Conservation (phyloP, 2,888 invertebrate species). For the Mythimna lalbum region DNA sequence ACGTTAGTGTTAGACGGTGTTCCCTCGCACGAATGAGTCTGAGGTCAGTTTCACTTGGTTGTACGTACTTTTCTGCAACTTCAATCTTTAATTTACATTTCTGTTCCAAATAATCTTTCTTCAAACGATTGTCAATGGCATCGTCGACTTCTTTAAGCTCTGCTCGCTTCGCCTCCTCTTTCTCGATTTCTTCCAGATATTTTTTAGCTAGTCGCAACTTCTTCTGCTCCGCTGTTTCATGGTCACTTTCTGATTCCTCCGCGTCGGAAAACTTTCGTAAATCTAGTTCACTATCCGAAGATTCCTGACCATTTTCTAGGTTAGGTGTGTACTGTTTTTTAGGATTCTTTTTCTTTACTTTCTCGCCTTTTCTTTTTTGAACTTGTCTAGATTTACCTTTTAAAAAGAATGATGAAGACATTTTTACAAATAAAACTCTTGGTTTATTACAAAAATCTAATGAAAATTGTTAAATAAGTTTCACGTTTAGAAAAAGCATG, state of each 20-base stretch:
- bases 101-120: slow-evolving; percentile 96
- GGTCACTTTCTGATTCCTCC: slow-evolving; percentile 91
- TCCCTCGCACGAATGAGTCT: slow-evolving; percentile 93
- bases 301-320: slow-evolving; percentile 91
- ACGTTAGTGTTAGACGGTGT: slow-evolving; percentile 95
- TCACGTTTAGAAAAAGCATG: slow-evolving; percentile 39
- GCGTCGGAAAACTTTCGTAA: slow-evolving; percentile 89
- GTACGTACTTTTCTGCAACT: slow-evolving; percentile 92
- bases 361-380: slow-evolving; percentile 89
- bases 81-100: slow-evolving; percentile 94
- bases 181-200: slow-evolving; percentile 96
- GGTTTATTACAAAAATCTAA: slow-evolving; percentile 32
- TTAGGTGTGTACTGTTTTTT: slow-evolving; percentile 81
- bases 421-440: slow-evolving; percentile 48
- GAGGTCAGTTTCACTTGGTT: slow-evolving; percentile 78
- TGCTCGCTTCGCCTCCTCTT: slow-evolving; percentile 93
- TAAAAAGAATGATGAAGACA: slow-evolving; percentile 91
- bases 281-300: slow-evolving; percentile 92
- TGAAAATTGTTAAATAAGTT: slow-evolving; percentile 10
- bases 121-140: slow-evolving; percentile 94
- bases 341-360: slow-evolving; percentile 80
- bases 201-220: slow-evolving; percentile 97
- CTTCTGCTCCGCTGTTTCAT: slow-evolving; percentile 97
- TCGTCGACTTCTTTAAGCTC: slow-evolving; percentile 92
- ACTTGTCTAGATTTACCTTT: slow-evolving; percentile 90